Conservation (phyloP, 2,113 vertebrate species). For the Onychostoma macrolepis region DNA sequence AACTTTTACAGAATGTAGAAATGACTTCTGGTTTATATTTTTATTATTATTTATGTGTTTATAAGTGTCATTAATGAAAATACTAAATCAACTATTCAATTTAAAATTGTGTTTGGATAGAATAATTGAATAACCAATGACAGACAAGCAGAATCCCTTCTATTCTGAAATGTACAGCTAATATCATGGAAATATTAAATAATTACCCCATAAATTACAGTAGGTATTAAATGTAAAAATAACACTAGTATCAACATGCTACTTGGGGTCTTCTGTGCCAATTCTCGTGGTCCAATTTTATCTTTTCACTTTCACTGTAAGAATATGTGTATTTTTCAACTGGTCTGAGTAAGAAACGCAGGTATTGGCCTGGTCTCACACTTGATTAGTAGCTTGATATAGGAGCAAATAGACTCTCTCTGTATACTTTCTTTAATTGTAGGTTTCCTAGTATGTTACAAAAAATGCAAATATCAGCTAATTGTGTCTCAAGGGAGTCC, state of each 20-base stretch:
- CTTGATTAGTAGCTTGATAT: neutral
- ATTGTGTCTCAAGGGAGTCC: constrained; percentile 31
- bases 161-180: neutral
- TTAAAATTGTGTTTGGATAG: neutral
- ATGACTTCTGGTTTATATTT: neutral
- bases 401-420: neutral
- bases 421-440: too few relatives aligned
- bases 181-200: neutral
- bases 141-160: neutral
- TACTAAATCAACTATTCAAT: neutral
- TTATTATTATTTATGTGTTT: neutral
- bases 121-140: neutral
- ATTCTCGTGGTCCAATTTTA: neutral
- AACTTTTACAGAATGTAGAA: neutral
- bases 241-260: too few relatives aligned
- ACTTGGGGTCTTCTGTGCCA: neutral
- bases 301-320: neutral
- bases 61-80: neutral
- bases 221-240: too few relatives aligned
- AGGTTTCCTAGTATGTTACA: neutral
- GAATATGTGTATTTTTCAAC: neutral
- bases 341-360: neutral
- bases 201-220: neutral
- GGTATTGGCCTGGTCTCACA: neutral
- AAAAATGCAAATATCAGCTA: constrained; percentile 32